A percentile compares a stretch with the other conserved stretches of the same genome.
Evolutionary conservation across 2,888 invertebrate genomes (phyloP).

Genomic region (Erebia ligea): DNA sequence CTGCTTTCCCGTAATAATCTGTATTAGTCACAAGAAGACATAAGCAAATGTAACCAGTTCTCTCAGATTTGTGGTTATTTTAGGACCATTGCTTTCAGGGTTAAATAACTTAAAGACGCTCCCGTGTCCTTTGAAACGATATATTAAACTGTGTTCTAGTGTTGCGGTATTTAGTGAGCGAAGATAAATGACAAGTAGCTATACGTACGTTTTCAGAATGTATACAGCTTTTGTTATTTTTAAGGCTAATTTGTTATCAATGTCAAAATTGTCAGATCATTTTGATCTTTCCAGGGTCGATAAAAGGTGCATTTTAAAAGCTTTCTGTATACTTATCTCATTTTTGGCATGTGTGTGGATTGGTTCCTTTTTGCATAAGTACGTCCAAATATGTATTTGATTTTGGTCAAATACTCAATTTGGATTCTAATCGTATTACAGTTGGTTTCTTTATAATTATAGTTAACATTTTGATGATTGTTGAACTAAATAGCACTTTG

Average conservation of each 20-base stretch:
- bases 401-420: not conserved
- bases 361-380: too few relatives aligned
- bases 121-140: constrained; percentile 62
- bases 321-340: too few relatives aligned
- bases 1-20: constrained; percentile 51
- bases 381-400: too few relatives aligned
- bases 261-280: too few relatives aligned
- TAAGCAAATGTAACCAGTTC: constrained; percentile 60
- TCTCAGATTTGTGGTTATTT: constrained; percentile 68
- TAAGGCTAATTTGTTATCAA: not conserved
- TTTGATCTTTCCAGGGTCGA: too few relatives aligned
- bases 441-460: not conserved
- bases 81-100: constrained; percentile 71
- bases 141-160: constrained; percentile 58
- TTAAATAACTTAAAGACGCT: constrained; percentile 73
- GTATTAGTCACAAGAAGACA: constrained; percentile 59
- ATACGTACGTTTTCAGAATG: not conserved
- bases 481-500: not conserved
- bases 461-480: not conserved
- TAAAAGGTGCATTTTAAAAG: too few relatives aligned
- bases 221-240: constrained; percentile 3
- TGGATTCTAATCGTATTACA: not conserved
- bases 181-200: constrained; percentile 50
- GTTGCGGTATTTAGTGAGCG: constrained; percentile 58
- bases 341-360: too few relatives aligned